Percentiles rank a stretch among this genome's conserved stretches.
Evolutionary conservation across 2,797 vertebrate genomes (phyloP).

Genomic region (Mus minutoides): DNA sequence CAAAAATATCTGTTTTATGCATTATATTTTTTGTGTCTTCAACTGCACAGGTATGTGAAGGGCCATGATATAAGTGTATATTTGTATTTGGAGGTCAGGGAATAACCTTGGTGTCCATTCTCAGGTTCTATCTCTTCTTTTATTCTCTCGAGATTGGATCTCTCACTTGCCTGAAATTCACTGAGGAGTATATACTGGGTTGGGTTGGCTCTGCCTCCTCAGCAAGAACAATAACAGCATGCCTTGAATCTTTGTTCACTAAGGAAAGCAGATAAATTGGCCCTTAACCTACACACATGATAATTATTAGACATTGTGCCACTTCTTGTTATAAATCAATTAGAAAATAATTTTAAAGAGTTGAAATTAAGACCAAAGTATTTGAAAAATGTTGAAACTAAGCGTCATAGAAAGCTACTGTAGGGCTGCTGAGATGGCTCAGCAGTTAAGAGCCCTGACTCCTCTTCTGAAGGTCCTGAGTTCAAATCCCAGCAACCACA

Average conservation of each 20-base stretch:
- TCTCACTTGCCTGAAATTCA: neutral
- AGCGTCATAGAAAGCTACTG: neutral
- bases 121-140: neutral
- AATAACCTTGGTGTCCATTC: neutral
- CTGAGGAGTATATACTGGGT: neutral
- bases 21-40: neutral
- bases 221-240: neutral
- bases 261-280: neutral
- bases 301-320: neutral
- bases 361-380: neutral
- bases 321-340: neutral
- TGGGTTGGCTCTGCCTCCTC: neutral
- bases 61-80: neutral
- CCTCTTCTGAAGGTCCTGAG: too few species aligned
- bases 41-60: neutral
- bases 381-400: slow-evolving; percentile 2
- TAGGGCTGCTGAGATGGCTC: too few species aligned
- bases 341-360: neutral
- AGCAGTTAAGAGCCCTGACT: too few species aligned
- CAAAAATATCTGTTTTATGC: neutral
- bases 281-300: neutral
- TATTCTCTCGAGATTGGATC: neutral
- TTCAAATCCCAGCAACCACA: too few species aligned
- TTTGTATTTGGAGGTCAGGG: neutral
- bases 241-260: neutral